Evolutionary conservation across 2,113 vertebrate genomes (phyloP), one percentile per base, ranked within the genome.

Genomic region (Gymnorhina tibicen): DNA sequence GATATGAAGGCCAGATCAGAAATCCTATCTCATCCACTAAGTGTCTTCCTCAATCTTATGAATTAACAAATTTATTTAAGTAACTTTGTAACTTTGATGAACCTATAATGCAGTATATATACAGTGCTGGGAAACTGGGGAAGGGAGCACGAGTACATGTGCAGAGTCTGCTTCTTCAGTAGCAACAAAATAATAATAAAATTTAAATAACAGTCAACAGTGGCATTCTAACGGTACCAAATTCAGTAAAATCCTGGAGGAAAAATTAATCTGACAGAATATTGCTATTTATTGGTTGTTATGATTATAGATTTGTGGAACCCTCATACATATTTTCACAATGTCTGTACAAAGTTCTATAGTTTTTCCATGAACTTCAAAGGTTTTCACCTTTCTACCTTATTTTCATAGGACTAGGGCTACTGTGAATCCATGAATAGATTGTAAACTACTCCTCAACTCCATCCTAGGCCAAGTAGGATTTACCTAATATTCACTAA

Each of bases 111-210:
- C 20, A 28, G 24, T 17, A 42, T 14, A 10, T 26, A 17, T 37
- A 17, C 1, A 47, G 28, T 30, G 8, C 24, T 75, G 8, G 32
- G 58, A 82, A 91, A 91, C 11, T n/a, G 35, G 3, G 22, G 26
- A 60, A 75, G 22, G 5, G 78, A 16, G 4, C 2, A 0, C 8
- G 21, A 18, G 7, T 3, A 42, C 16, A 6, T 21, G 9, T 6
- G 3, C 8, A 46, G 19, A 44, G 24, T 46, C 60, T 63, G 13
- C 14, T 56, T 66, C 23, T 39, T 78, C 50, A 47, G 19, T 59
- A 39, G 56, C 32, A 93, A 75, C 8, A 78, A 81, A 83, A 68
- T 20, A 93, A 33, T 17, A 55, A 41, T 3, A 68, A 73, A 63
- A 63, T 84, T 6, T 56, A 82, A 91, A 20, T 28, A 52, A 72